These are phyloP conservation scores for Brachionus sp. DNA, from an alignment of 1,140 invertebrate species.

Conservation along the genomic window DNA sequence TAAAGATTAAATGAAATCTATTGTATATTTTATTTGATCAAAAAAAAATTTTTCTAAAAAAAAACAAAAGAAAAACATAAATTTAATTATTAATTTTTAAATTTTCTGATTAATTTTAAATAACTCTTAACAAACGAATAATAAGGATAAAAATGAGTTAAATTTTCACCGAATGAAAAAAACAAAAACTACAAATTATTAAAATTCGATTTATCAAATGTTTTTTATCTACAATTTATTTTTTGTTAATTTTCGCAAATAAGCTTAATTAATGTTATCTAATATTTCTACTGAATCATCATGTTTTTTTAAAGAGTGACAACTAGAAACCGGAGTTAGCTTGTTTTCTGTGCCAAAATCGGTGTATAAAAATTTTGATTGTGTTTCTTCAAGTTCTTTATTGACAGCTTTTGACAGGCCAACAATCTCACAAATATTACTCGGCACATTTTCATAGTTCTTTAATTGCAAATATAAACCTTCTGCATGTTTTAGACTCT, in stretches of 20 bases:
- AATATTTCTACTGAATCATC: not conserved
- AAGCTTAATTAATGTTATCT: not conserved
- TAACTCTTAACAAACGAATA: not conserved
- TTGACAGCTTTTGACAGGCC: not conserved
- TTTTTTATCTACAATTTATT: not conserved
- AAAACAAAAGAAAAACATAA: too few species aligned
- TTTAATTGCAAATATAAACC: slow-evolving; percentile 29
- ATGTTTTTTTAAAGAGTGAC: not conserved
- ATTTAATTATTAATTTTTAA: not conserved
- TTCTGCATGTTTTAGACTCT: slow-evolving; percentile 26
- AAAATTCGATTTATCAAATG: not conserved
- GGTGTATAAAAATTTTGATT: not conserved
- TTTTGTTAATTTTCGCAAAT: not conserved
- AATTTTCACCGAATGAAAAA: not conserved
- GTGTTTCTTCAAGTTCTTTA: not conserved
- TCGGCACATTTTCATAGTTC: slow-evolving; percentile 7
- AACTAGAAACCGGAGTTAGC: not conserved
- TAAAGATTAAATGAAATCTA: too few species aligned
- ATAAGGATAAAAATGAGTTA: not conserved
- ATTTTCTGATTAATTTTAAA: not conserved
- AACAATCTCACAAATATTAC: slow-evolving; percentile 34
- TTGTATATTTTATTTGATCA: not conserved
- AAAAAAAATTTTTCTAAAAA: not conserved
- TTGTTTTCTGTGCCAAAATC: not conserved
- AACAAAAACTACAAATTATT: not conserved